Evolutionary conservation across 2,113 vertebrate genomes (phyloP), one percentile per base, ranked within the genome.

Genomic region (Conger conger): DNA sequence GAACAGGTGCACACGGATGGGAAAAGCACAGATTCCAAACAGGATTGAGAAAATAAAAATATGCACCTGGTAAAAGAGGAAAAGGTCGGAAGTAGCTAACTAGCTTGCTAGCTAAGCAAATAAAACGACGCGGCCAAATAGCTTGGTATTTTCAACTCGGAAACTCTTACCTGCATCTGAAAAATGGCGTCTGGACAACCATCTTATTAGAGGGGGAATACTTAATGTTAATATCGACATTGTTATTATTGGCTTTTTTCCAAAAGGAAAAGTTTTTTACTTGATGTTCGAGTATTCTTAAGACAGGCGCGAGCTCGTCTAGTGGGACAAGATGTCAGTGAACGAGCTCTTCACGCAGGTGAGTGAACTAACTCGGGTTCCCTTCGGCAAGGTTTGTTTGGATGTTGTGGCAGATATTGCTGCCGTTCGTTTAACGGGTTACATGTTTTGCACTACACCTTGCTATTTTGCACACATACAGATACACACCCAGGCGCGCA

Each of bases 331-430:
- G 33, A 95, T 95, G 95, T 95, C 95, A 27, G 92, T 95, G 84
- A 93, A 92, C 91, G 95, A 95, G 77, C 85, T 95, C 83, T 95
- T 88, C 89, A 94, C 93, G 17, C 92, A 91, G 95, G 95, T 95
- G 89, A 95, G 95, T 86, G n/a, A 79, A 20, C 1, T 27, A 38
- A 79, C 38, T 86, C 17, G 7, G 23, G 40, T 3, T 79, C 54
- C 15, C 7, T 76, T 36, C 20, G 53, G 45, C 1, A 60, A 54
- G 23, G 76, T 83, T 77, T 36, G 20, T 50, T 76, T 18, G 38
- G 35, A 50, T 33, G 38, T 76, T 76, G 42, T 3, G 27, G 16
- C 42, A 45, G 20, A 78, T 5, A 73, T n/a, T 33, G 68, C 27
- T 30, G 68, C 11, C 68, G 23, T 63, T n/a, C n/a, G 7, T 73